These are phyloP conservation scores for Passer montanus DNA, from an alignment of 2,113 vertebrate species.

Conservation along the genomic window DNA sequence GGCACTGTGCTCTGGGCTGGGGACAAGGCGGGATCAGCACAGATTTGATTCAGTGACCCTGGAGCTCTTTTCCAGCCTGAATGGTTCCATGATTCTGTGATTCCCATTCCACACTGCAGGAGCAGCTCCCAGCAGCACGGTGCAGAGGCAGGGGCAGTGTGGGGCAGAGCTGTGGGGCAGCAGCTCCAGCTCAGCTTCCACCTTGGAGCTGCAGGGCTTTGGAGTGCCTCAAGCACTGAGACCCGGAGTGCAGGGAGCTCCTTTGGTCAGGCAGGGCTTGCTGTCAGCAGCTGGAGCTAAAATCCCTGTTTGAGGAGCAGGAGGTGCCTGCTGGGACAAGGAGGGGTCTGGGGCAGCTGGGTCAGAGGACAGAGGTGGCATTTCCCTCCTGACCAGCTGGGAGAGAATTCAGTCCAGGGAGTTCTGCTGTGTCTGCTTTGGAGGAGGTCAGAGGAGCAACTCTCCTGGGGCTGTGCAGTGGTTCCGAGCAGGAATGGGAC, in stretches of 20 bases:
- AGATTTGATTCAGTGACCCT: accelerated
- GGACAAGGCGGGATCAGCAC: not conserved
- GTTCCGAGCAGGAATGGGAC: not conserved
- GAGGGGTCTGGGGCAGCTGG: not conserved
- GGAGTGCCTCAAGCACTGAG: not conserved
- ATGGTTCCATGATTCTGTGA: not conserved
- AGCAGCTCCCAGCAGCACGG: not conserved
- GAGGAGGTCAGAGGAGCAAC: accelerated
- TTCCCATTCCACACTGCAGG: not conserved
- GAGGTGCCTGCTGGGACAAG: not conserved
- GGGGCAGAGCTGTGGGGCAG: not conserved
- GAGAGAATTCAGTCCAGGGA: not conserved
- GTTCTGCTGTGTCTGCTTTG: not conserved
- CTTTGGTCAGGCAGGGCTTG: not conserved
- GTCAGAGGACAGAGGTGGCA: not conserved
- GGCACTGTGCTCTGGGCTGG: not conserved
- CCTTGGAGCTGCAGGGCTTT: not conserved
- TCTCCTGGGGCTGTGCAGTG: not conserved
- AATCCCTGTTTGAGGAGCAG: accelerated
- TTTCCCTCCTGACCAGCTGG: not conserved
- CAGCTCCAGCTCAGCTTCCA: not conserved
- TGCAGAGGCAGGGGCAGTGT: not conserved
- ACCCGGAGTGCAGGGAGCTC: not conserved
- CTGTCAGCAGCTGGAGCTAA: not conserved
- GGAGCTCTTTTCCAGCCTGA: not conserved